A percentile compares a stretch with the other conserved stretches of the same genome.
Evolutionary conservation across 1,140 invertebrate genomes (phyloP).

Genomic region (Camponotus floridanus): DNA sequence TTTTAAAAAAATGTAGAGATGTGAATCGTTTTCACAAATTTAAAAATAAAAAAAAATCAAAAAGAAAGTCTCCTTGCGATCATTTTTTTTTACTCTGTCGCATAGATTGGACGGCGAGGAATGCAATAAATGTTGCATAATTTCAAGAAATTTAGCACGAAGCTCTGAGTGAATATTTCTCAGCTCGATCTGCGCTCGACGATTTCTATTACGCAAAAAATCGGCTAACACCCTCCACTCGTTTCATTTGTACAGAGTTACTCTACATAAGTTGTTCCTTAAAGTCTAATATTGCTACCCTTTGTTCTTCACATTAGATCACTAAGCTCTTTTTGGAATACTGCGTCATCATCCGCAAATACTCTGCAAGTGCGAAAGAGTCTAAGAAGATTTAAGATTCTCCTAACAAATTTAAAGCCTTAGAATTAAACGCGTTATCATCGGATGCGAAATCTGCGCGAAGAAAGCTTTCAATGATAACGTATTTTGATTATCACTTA

Average conservation of each 20-base stretch:
- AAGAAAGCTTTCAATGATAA: conserved; percentile 37
- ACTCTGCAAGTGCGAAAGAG: neutral
- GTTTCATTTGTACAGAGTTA: conserved; percentile 29
- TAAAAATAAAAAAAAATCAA: neutral
- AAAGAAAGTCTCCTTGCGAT: neutral
- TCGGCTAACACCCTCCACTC: neutral
- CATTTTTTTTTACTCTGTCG: neutral
- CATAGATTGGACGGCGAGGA: conserved; percentile 30
- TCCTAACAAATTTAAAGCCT: conserved; percentile 25
- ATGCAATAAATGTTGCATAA: conserved; percentile 41
- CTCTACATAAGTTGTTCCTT: conserved; percentile 63
- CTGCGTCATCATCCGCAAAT: conserved; percentile 30
- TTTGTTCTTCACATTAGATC: conserved; percentile 74
- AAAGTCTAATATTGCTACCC: conserved; percentile 83
- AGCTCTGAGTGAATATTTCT: conserved; percentile 25
- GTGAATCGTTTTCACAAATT: no score
- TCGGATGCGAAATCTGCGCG: no score
- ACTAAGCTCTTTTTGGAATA: conserved; percentile 69
- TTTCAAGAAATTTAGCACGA: conserved; percentile 18
- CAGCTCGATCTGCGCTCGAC: neutral
- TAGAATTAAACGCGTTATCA: conserved; percentile 11
- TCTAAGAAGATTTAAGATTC: neutral
- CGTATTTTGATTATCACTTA: conserved; percentile 34
- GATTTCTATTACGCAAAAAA: conserved; percentile 30
- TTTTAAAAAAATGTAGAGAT: neutral